Evolutionary conservation across 2,113 vertebrate genomes (phyloP).

Genomic region (Sinocyclocheilus grahami): DNA sequence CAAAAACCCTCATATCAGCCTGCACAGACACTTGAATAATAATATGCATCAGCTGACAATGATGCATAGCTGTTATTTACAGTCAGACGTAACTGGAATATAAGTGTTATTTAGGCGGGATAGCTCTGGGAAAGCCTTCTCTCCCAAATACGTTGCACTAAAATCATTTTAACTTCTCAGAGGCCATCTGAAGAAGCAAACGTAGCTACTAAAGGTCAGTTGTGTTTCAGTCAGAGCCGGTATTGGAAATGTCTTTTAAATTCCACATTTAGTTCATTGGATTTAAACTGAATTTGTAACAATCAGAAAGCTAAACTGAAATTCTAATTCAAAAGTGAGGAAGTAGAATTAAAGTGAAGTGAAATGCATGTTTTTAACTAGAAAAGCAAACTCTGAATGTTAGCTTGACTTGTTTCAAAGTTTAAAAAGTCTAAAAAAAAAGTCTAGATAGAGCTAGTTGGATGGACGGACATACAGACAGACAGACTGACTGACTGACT

Average conservation of each 20-base stretch:
- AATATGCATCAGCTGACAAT: slow-evolving; percentile 7
- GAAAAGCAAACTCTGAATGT: neutral
- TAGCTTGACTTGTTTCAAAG: neutral
- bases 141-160: neutral
- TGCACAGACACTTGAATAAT: slow-evolving; percentile 1
- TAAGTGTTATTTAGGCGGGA: neutral
- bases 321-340: neutral
- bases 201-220: neutral
- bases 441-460: too few relatives aligned
- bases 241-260: neutral
- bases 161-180: neutral
- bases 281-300: neutral
- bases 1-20: neutral
- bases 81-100: neutral
- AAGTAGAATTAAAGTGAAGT: neutral
- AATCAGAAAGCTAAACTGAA: neutral
- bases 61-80: slow-evolving; percentile 3
- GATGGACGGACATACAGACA: too few relatives aligned
- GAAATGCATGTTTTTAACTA: neutral
- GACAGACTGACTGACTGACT: too few relatives aligned
- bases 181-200: neutral
- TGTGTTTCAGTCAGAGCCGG: neutral
- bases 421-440: neutral
- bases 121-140: neutral
- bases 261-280: neutral